Evolutionary conservation across 2,113 vertebrate species (phyloP).

Genomic region (Progne subis): DNA sequence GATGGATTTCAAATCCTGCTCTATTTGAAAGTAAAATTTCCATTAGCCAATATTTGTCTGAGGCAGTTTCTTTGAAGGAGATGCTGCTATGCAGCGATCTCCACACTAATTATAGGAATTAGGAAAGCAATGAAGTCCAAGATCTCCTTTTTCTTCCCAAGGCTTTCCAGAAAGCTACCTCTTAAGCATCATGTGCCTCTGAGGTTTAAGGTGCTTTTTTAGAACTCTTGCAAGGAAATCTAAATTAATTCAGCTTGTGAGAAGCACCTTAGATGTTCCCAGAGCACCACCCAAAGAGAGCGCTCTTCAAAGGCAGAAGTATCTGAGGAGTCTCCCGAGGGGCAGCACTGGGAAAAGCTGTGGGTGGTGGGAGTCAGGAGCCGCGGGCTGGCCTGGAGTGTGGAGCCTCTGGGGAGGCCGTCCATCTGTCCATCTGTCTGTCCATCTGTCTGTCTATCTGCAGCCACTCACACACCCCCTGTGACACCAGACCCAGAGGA

Average conservation of each 20-base stretch:
- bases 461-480: neutral
- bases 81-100: neutral
- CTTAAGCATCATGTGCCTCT: neutral
- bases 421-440: neutral
- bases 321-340: neutral
- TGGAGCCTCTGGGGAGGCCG: neutral
- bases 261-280: constrained; percentile 18
- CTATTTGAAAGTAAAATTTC: constrained; percentile 38
- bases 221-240: neutral
- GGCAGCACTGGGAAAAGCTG: neutral
- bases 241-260: neutral
- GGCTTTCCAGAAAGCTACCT: constrained; percentile 22
- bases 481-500: neutral
- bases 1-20: constrained; percentile 14
- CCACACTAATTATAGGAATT: constrained; percentile 41
- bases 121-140: neutral
- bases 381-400: accelerated
- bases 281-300: neutral
- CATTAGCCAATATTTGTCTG: constrained; percentile 27
- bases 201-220: constrained; percentile 26
- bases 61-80: constrained; percentile 24
- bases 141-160: neutral
- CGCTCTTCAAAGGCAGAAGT: neutral
- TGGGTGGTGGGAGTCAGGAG: neutral
- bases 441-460: no score